A percentile compares a stretch with the other conserved stretches of the same genome.
Conservation (phyloP, 2,888 invertebrate species). For the Horisme vitalbata region DNA sequence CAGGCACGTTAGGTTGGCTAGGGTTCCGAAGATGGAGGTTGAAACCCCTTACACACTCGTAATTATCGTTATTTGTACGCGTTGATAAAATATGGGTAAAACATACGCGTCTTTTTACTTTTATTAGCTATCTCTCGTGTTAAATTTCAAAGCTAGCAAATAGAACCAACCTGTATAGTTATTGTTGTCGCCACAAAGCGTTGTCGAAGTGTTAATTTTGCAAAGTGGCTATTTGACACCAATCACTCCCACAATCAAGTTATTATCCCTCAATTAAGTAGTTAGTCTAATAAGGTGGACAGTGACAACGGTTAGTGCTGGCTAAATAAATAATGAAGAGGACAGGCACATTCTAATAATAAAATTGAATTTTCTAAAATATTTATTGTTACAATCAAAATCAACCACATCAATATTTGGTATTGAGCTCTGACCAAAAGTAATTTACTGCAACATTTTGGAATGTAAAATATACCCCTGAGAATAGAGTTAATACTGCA, state of each 20-base stretch:
- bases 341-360: constrained; percentile 16
- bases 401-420: constrained; percentile 74
- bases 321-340: constrained; percentile 8
- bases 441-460: constrained; percentile 55
- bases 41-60: too few relatives aligned
- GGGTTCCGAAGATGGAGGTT: too few relatives aligned
- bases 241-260: constrained; percentile 36
- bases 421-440: constrained; percentile 68
- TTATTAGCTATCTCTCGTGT: too few relatives aligned
- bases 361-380: constrained; percentile 49
- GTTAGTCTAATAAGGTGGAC: constrained; percentile 48
- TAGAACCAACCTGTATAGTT: constrained; percentile 22
- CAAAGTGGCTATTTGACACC: constrained; percentile 38
- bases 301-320: neutral
- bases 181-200: constrained; percentile 29
- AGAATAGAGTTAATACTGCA: constrained; percentile 42
- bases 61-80: too few relatives aligned
- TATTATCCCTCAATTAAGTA: constrained; percentile 42
- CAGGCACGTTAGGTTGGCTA: too few relatives aligned
- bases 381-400: constrained; percentile 67
- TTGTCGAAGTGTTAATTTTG: constrained; percentile 43
- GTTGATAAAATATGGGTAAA: too few relatives aligned
- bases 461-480: constrained; percentile 63
- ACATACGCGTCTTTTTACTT: too few relatives aligned
- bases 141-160: neutral